These are phyloP conservation scores for Pogoniulus pusillus DNA, from an alignment of 2,797 vertebrate genomes.

Conservation along the genomic window DNA sequence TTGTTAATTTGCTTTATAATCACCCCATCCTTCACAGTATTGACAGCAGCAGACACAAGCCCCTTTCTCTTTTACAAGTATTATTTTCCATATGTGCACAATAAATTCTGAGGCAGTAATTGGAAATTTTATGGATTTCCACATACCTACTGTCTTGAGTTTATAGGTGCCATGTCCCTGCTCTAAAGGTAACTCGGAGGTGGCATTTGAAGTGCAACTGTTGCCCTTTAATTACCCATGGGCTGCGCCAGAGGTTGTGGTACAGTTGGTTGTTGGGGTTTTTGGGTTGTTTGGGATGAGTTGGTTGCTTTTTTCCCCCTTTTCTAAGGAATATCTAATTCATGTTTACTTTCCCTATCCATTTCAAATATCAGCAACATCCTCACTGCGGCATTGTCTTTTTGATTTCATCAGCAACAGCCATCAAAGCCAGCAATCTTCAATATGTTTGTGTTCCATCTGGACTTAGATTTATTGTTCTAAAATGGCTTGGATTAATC, in stretches of 20 bases:
- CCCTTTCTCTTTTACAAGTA: constrained; percentile 85
- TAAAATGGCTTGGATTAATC: constrained; percentile 37
- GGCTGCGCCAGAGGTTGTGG: not conserved
- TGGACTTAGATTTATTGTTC: constrained; percentile 57
- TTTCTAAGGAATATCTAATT: not conserved
- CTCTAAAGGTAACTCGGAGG: constrained; percentile 63
- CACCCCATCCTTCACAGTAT: constrained; percentile 88
- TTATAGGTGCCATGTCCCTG: constrained; percentile 70
- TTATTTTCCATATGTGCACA: constrained; percentile 87
- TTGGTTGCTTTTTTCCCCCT: not conserved
- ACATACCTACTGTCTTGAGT: constrained; percentile 73
- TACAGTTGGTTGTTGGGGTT: not conserved
- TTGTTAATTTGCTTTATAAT: constrained; percentile 90
- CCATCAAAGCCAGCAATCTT: not conserved
- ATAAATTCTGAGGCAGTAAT: constrained; percentile 84
- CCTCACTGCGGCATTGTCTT: not conserved
- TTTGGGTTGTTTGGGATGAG: too few species aligned
- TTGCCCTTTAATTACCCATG: not conserved
- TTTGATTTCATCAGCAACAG: constrained; percentile 55
- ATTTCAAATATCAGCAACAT: constrained; percentile 35
- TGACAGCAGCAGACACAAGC: constrained; percentile 84
- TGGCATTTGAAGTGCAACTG: constrained; percentile 40
- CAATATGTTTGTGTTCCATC: constrained; percentile 51
- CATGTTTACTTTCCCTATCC: constrained; percentile 9
- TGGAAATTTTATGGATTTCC: constrained; percentile 83